Evolutionary conservation across 1,140 invertebrate genomes (phyloP), one percentile per base, ranked within the genome.

Genomic region (Drosophila lowei): DNA sequence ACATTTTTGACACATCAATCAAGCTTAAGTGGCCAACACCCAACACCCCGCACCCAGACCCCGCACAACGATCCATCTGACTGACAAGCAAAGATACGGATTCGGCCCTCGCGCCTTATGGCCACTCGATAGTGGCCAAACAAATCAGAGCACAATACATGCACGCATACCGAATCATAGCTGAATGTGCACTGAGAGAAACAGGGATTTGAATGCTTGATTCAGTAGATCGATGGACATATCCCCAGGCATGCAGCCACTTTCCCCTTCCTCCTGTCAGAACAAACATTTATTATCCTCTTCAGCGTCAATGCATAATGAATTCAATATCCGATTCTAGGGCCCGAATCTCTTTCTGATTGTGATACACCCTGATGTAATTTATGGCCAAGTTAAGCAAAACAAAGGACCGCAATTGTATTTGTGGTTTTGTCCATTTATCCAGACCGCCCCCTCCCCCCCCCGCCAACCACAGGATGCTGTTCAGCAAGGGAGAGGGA

Each of bases 1-100:
- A 71, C 75, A 60, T 55, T 70, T 83, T 77, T 72, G 59, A 83
- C 64, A 62, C 57, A 72, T 77, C 72, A 77, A 85, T 80, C 72
- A 86, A 43, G 62, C 58, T 70, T 70, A 80, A 86, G 66, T 85
- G 81, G 43, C 68, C 48, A 62, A 58, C 49, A 8, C 18, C 7
- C 28, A n/a, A 3, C 28, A n/a, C 6, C 13, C 13, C n/a, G 6
- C 28, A n/a, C 6, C 13, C 13, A 64, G 50, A 46, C 42, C 42
- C 21, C 42, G 46, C 16, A 48, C 57, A 62, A 7, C 38, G 9
- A 28, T 6, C 41, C 7, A 18, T 46, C 53, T 46, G 30, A 13
- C 18, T 25, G 23, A 8, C 59, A 49, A 30, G 38, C 34, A 30
- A 16, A 43, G 13, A 23, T 46, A 61, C 28, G 44, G 16, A 43